A percentile compares a stretch with the other conserved stretches of the same genome.
Conservation (phyloP, 2,888 invertebrate genomes). For the Agrochola macilenta region DNA sequence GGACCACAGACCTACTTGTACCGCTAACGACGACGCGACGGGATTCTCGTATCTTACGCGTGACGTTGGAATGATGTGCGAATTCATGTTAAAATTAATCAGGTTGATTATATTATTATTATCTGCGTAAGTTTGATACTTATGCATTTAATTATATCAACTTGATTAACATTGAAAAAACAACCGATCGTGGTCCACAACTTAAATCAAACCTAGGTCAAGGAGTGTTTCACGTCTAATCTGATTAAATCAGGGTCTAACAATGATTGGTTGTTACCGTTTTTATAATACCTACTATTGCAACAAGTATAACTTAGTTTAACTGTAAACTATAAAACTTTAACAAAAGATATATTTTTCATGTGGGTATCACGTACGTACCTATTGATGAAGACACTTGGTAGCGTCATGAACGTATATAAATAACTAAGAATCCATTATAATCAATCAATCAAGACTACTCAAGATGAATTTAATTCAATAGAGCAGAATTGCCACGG, state of each 20-base stretch:
- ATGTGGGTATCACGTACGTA: not conserved
- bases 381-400: conserved; percentile 8
- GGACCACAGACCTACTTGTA: not conserved
- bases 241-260: conserved; percentile 59
- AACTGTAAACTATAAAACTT: conserved; percentile 4
- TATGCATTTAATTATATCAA: not conserved
- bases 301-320: not conserved
- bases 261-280: conserved; percentile 26
- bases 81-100: not conserved
- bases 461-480: conserved; percentile 9
- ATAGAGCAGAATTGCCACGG: not conserved
- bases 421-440: conserved; percentile 4
- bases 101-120: not conserved
- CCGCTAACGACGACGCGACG: not conserved
- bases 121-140: not conserved
- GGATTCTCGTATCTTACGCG: not conserved
- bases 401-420: conserved; percentile 4
- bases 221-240: conserved; percentile 49
- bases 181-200: conserved; percentile 13
- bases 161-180: conserved; percentile 17
- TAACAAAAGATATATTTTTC: conserved; percentile 8
- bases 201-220: conserved; percentile 50
- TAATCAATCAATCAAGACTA: conserved; percentile 12
- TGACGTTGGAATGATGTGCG: not conserved
- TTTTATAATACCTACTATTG: conserved; percentile 28